Base-by-base conservation (phyloP, 2,797 vertebrate species). In the Alca torda region DNA sequence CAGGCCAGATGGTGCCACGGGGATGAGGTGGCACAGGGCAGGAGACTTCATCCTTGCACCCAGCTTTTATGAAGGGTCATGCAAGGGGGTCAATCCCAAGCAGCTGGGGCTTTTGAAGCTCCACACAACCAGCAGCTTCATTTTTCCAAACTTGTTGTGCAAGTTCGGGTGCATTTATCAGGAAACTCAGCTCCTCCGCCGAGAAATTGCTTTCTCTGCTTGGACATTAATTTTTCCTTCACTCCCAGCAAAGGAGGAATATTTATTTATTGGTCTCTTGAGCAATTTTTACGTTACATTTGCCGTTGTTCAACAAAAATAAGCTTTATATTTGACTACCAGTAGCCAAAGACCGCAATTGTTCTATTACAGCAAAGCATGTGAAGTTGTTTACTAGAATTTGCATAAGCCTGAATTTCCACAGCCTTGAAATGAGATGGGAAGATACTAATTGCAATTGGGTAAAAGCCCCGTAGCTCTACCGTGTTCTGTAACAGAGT, bases 341-440 rank as follows among this genome's bases (percentile, higher is more conserved):
- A 50, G 41, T 84, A 92, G 84, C 93, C 94, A 75, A 92, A 93
- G 74, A 91, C 93, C 78, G 70, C 73, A 93, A 50, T 85, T 94
- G 94, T 93, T 91, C 87, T 94, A 69, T 64, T 84, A n/a, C 33
- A 43, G 51, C 24, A 74, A 64, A 94, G 80, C 84, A 56, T n/a
- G 57, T 54, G 87, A 95, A 50, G 90, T 94, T 96, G 96, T 92
- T 96, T 93, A 91, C 95, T 83, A n/a, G 74, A 50, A 78, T 86
- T 92, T 95, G 53, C 76, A 83, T 48, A 73, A 68, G 9, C 61
- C 43, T 93, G 75, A 65, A 63, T 80, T 91, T 84, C 84, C 78
- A 80, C 63, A 53, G n/a, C 37, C 60, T 81, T 39, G 16, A 65
- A 61, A 61, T 82, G 30, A 68, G 46, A 70, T 64, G 43, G 84